These are phyloP conservation scores for Cranoglanis bouderius DNA, from an alignment of 2,113 vertebrate species.

Conservation along the genomic window DNA sequence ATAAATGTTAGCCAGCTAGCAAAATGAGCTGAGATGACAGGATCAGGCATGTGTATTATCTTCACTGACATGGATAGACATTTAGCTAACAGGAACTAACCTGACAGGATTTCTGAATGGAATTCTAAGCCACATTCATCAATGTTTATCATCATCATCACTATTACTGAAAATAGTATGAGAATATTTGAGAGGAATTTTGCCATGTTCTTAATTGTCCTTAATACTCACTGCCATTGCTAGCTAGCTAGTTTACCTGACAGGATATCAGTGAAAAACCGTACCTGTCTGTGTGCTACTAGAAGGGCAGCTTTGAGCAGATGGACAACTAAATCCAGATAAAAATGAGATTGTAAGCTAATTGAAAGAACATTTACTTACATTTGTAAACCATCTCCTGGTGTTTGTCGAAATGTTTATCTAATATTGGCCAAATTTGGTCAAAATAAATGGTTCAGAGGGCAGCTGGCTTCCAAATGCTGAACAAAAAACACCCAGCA, in stretches of 20 bases:
- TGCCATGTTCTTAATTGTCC: not conserved
- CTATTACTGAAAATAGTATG: not conserved
- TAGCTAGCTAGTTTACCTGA: not conserved
- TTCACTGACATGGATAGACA: no score
- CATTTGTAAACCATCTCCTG: not conserved
- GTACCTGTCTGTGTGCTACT: not conserved
- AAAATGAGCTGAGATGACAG: not conserved
- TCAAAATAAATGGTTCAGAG: not conserved
- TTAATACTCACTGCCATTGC: not conserved
- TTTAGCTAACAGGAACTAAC: not conserved
- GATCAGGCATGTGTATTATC: not conserved
- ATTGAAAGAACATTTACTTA: not conserved
- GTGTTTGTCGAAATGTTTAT: not conserved
- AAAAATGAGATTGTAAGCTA: not conserved
- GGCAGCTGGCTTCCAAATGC: not conserved
- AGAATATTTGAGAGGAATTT: not conserved
- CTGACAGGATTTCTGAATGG: no score
- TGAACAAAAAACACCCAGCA: not conserved
- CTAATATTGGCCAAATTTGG: no score
- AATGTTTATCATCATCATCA: not conserved
- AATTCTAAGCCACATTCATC: no score
- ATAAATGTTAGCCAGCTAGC: no score
- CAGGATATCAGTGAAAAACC: not conserved
- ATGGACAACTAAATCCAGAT: not conserved
- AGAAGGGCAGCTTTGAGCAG: not conserved